Evolutionary conservation across 2,797 vertebrate species (phyloP).

Genomic region (Acanthis flammea): DNA sequence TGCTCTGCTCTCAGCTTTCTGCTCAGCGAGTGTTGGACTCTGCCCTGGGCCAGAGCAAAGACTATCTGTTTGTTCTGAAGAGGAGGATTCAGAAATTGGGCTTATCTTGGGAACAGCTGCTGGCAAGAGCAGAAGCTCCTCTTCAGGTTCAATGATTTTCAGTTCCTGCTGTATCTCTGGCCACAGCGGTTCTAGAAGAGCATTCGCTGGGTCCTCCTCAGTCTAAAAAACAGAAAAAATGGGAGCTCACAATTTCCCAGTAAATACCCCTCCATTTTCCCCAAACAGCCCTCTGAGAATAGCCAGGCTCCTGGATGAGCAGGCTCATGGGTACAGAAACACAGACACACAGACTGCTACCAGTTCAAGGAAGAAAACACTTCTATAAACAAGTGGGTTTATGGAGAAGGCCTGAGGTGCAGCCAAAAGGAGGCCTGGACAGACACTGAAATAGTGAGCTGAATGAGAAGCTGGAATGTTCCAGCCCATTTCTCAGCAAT

Average conservation of each 20-base stretch:
- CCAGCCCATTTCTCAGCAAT: constrained; percentile 3
- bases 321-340: not conserved
- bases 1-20: not conserved
- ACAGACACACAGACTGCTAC: not conserved
- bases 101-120: not conserved
- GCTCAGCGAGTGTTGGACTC: not conserved
- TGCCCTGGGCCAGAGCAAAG: not conserved
- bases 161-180: constrained; percentile 85
- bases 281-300: not conserved
- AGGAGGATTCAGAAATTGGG: not conserved
- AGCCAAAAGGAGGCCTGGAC: not conserved
- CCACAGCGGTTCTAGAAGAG: constrained; percentile 74
- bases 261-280: not conserved
- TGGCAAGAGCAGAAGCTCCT: constrained; percentile 69
- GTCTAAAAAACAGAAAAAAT: constrained; percentile 68
- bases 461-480: constrained; percentile 39
- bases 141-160: constrained; percentile 88
- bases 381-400: not conserved
- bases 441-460: not conserved
- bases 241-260: not conserved
- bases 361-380: not conserved
- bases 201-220: constrained; percentile 50
- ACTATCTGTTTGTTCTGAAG: not conserved
- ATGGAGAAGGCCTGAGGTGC: not conserved
- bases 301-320: not conserved